Evolutionary conservation across 1,140 invertebrate genomes (phyloP), one percentile per base, ranked within the genome.

Genomic region (Hylaeus volcanicus): DNA sequence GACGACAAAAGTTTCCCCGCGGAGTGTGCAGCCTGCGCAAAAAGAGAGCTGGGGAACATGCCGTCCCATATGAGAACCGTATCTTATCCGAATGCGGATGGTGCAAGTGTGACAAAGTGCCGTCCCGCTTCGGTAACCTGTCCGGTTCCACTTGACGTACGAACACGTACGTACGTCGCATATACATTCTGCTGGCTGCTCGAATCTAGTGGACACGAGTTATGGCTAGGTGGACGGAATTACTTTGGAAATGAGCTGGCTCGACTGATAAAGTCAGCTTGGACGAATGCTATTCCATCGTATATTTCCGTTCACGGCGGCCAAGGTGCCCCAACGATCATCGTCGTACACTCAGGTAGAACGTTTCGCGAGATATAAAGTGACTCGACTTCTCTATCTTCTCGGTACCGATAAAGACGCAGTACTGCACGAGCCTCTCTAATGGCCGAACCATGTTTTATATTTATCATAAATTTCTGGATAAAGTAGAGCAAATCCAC

Each of bases 51-150:
- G 9, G 51, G 8, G 43, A 14, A 64, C 75, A 70, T 26, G 66
- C 1, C 60, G 45, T 37, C 39, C 45, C 81, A 84, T 85, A 85
- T 83, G 83, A 83, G 71, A 84, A 76, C 74, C 83, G 66, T 85
- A 85, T 83, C 74, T 85, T 83, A 83, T 83, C 66, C 83, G 65
- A 74, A 72, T 55, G 60, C 63, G 81, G 66, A 72, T 74, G 71
- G 65, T 76, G 79, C 82, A 66, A 82, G 82, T 82, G 82, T 77
- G 79, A 84, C 82, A 61, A 84, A 84, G 79, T 81, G 68, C 81
- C 63, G 81, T 56, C 75, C 68, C 41, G 69, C 55, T 56, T 82
- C 68, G 37, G 75, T 70, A 58, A 68, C 66, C 76, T 60, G 75
- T 61, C 75, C 64, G 75, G 53, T 61, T 82, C 55, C 14, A 48